A percentile compares a stretch with the other conserved stretches of the same genome.
phyloP scores from a whole-genome alignment of 2,113 vertebrate genomes.

The Ardeotis arabs region DNA sequence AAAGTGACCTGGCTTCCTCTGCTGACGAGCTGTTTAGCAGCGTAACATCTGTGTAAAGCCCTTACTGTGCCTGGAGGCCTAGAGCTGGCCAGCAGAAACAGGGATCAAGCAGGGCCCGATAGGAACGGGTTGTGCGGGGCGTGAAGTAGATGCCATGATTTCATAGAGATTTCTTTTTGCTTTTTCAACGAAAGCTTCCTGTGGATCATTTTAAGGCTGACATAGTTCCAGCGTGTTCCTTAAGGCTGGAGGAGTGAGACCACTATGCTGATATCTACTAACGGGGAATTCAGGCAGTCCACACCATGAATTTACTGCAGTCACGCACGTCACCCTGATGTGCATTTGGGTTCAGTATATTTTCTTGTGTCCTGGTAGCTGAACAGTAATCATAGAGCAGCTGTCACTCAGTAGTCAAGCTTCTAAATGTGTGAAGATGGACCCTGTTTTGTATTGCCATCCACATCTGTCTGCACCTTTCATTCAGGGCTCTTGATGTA shows the following conservation, averaged over 20 bases:
- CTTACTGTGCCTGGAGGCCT: neutral
- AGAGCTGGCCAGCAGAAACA: slow-evolving; percentile 3
- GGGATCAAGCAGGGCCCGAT: neutral
- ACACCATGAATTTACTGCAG: neutral
- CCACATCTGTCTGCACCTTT: neutral
- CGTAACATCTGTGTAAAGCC: neutral
- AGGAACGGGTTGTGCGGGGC: neutral
- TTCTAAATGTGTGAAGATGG: neutral
- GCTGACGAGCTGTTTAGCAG: neutral
- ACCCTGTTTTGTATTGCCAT: neutral
- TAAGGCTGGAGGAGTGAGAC: neutral
- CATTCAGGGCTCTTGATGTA: neutral
- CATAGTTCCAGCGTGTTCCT: neutral
- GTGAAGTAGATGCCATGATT: neutral
- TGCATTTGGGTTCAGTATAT: neutral
- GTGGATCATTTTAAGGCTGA: neutral
- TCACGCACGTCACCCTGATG: neutral
- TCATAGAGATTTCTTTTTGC: neutral
- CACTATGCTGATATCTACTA: neutral
- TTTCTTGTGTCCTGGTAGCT: neutral
- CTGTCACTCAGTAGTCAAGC: neutral
- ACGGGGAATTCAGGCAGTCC: neutral
- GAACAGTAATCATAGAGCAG: neutral
- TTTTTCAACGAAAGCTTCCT: neutral
- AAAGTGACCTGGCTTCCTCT: neutral